Conservation (phyloP, 2,113 vertebrate species). For the Tor tambroides region DNA sequence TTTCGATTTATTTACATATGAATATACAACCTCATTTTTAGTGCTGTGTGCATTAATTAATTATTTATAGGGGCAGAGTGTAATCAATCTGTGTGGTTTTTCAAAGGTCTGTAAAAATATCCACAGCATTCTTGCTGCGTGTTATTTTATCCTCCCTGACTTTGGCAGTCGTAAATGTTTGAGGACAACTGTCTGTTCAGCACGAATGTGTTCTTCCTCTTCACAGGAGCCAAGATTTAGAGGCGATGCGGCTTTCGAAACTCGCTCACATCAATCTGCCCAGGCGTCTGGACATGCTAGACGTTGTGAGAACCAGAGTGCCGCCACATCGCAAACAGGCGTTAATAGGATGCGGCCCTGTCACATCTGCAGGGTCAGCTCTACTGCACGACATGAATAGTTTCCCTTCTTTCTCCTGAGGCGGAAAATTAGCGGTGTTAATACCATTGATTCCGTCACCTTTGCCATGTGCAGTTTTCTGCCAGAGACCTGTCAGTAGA, state of each 20-base stretch:
- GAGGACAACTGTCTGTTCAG: slow-evolving; percentile 50
- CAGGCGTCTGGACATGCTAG: not conserved
- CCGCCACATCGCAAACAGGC: slow-evolving; percentile 13
- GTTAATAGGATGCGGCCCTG: slow-evolving; percentile 27
- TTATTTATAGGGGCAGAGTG: slow-evolving; percentile 37
- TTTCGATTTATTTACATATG: no score
- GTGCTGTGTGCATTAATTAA: not conserved
- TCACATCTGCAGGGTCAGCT: slow-evolving; percentile 34
- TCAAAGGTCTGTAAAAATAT: slow-evolving; percentile 52
- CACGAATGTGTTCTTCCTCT: slow-evolving; percentile 33
- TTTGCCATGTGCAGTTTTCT: slow-evolving; percentile 21
- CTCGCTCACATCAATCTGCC: slow-evolving; percentile 43
- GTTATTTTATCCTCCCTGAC: slow-evolving; percentile 45
- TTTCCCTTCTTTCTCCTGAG: slow-evolving; percentile 3
- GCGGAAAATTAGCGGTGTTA: slow-evolving; percentile 42
- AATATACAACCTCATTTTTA: no score
- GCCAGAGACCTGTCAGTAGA: slow-evolving; percentile 40
- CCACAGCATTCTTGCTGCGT: slow-evolving; percentile 36
- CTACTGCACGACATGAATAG: not conserved
- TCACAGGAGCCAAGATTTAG: slow-evolving; percentile 38
- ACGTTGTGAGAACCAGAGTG: slow-evolving; percentile 4
- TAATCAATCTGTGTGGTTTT: slow-evolving; percentile 55
- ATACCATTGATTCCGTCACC: slow-evolving; percentile 49
- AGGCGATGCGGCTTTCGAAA: slow-evolving; percentile 27
- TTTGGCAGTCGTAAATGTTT: slow-evolving; percentile 50